Evolutionary conservation across 2,113 vertebrate genomes (phyloP).

Genomic region (Istiophorus platypterus): DNA sequence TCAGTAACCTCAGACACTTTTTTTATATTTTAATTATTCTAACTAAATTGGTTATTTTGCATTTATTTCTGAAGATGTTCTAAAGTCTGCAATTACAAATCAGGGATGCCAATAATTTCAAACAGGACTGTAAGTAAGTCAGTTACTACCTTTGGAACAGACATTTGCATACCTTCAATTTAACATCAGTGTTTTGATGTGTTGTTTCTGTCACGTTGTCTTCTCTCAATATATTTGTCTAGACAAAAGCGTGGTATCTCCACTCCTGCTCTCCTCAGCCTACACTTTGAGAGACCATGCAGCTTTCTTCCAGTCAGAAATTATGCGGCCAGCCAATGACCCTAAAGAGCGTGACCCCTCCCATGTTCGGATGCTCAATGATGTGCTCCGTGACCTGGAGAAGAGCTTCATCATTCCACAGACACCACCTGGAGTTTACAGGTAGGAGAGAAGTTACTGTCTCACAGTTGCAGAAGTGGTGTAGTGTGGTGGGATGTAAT

Average conservation of each 20-base stretch:
- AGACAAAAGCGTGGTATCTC: conserved; percentile 78
- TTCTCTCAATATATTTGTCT: not conserved
- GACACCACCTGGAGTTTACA: conserved; percentile 90
- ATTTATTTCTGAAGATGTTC: no score
- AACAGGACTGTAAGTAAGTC: not conserved
- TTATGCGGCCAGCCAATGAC: conserved; percentile 96
- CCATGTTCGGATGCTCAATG: conserved; percentile 95
- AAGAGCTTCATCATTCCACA: conserved; percentile 88
- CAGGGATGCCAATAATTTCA: no score
- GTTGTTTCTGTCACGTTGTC: not conserved
- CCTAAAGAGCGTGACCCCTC: conserved; percentile 88
- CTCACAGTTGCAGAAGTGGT: not conserved
- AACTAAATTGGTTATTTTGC: no score
- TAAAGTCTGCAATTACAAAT: no score
- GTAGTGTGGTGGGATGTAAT: not conserved
- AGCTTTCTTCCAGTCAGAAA: conserved; percentile 92
- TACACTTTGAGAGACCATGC: conserved; percentile 86
- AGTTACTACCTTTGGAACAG: not conserved
- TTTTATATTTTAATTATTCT: no score
- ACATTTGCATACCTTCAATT: not conserved
- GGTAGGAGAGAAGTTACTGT: conserved; percentile 79
- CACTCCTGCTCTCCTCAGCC: conserved; percentile 82
- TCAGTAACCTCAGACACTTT: no score
- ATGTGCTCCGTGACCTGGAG: conserved; percentile 91
- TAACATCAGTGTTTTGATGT: not conserved